These are phyloP conservation scores for Agrochola lota DNA, from an alignment of 2,888 invertebrate species.

Conservation along the genomic window DNA sequence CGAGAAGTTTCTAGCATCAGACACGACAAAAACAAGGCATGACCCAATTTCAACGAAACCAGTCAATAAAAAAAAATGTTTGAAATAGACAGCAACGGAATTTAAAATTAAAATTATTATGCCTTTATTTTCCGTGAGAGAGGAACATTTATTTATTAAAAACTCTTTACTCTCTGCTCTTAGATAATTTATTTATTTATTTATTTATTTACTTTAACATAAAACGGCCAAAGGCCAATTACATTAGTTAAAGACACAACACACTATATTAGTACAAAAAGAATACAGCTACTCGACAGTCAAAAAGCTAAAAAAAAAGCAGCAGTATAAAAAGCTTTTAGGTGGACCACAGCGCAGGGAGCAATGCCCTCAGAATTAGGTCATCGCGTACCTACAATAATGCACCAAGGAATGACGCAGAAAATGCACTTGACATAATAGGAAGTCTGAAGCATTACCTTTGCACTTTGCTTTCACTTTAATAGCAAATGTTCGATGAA, in stretches of 20 bases:
- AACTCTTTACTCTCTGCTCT: background rate
- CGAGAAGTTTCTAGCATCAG: constrained; percentile 3
- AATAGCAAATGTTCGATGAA: background rate
- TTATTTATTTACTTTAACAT: no score
- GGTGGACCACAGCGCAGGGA: constrained; percentile 12
- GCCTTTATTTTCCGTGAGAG: background rate
- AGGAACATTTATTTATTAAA: background rate
- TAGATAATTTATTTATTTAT: no score
- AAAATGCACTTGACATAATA: constrained; percentile 2
- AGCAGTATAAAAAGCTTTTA: background rate
- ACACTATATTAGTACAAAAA: no score
- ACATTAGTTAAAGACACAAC: no score
- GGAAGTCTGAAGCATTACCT: background rate
- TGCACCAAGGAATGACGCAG: constrained; percentile 37
- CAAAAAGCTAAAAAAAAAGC: no score
- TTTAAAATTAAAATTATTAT: background rate
- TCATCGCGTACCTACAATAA: constrained; percentile 22
- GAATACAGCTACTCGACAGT: no score
- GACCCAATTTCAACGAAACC: constrained; percentile 11
- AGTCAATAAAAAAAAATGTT: no score
- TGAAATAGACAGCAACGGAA: background rate
- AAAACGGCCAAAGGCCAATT: no score
- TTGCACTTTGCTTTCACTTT: background rate
- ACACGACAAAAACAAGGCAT: background rate
- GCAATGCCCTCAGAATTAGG: constrained; percentile 53